phyloP scores from a whole-genome alignment of 2,113 vertebrate genomes.

The Chaetodon auriga region DNA sequence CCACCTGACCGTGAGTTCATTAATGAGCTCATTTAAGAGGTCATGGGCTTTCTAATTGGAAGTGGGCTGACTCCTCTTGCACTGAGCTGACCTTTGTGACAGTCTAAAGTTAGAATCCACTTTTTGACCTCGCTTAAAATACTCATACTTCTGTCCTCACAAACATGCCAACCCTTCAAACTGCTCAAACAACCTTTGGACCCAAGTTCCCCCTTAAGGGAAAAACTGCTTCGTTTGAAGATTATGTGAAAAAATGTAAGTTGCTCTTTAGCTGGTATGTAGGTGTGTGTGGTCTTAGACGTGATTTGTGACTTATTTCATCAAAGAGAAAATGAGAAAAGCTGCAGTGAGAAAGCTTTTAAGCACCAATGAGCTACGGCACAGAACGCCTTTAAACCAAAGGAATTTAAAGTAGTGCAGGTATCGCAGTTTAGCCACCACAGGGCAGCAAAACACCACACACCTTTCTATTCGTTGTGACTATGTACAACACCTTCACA shows the following conservation, averaged over 20 bases:
- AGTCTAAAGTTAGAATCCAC: constrained; percentile 70
- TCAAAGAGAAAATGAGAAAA: background rate
- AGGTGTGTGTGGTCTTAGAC: background rate
- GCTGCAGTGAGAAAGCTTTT: background rate
- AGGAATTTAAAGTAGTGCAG: background rate
- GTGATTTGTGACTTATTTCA: background rate
- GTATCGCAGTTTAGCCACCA: background rate
- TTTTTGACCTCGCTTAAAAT: constrained; percentile 61
- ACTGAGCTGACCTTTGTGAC: constrained; percentile 52
- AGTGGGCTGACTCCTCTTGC: constrained; percentile 52
- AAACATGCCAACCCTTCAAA: constrained; percentile 37
- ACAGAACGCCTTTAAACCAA: background rate
- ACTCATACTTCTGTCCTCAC: constrained; percentile 46
- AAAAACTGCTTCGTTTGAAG: constrained; percentile 1
- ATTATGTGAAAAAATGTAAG: constrained; percentile 9
- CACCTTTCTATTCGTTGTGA: constrained; percentile 7
- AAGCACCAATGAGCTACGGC: background rate
- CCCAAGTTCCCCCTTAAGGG: constrained; percentile 14
- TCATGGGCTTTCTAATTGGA: constrained; percentile 77
- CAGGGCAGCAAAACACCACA: constrained; percentile 5
- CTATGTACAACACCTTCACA: constrained; percentile 26
- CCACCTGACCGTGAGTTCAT: constrained; percentile 68
- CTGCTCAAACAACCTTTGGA: constrained; percentile 42
- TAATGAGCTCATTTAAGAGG: constrained; percentile 83
- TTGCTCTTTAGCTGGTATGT: background rate